Base-by-base conservation (phyloP, 2,888 invertebrate species). In the Fragum sueziense region DNA sequence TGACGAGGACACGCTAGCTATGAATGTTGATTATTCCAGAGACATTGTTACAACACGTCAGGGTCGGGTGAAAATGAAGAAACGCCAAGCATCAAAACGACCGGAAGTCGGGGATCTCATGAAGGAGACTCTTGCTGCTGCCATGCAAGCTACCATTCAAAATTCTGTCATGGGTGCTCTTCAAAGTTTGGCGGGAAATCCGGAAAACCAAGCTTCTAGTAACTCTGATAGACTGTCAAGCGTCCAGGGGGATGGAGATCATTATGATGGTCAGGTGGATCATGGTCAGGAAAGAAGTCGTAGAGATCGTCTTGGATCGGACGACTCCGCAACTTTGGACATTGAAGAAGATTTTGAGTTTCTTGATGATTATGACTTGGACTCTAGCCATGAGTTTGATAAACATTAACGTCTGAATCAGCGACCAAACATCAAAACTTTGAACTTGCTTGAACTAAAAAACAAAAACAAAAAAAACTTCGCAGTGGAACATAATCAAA, bases 331-430 rank as follows among this genome's bases (percentile, higher is more conserved):
- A 61, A 85, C 85, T 57, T 29, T 81, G 29, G 86, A 90, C 69
- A 89, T 89, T 70, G 88, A 87, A 37, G 89, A 89, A 67, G 91
- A 91, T 71, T 91, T 91, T 87, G 91, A 91, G 61, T 91, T 91
- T 80, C 74, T 91, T 25, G 88, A 89, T 25, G 86, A 90, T 17
- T 88, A 90, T 79, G 90, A 89, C 37, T 76, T 85, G 9, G 87
- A 87, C 17, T 74, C 57, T 14, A 76, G 76, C 59, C 37, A 25
- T 37, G 80, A 76, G 57, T 73, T 47, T 47, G 52, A 51, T 1
- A 31, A 33, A n/a, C 33, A 69, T 47, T 47, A 67, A 41, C 47
- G 17, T 25, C n/a, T n/a, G n/a, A n/a, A n/a, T n/a, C n/a, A n/a
- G n/a, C n/a, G n/a, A n/a, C n/a, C n/a, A n/a, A n/a, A n/a, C n/a